Evolutionary conservation across 2,113 vertebrate genomes (phyloP).

Genomic region (Sylvietta virens): DNA sequence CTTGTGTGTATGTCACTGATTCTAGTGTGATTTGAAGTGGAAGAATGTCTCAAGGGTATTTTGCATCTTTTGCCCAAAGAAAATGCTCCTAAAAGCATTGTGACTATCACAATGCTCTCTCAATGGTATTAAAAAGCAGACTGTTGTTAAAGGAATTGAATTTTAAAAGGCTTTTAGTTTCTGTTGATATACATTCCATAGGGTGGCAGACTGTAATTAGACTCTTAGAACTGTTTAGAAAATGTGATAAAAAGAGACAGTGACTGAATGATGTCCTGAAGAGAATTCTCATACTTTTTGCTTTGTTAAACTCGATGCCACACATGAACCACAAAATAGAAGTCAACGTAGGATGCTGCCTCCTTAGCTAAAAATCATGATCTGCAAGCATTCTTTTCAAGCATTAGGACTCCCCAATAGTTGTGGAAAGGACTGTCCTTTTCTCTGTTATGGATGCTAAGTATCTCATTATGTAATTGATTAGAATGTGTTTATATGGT

Average conservation of each 20-base stretch:
- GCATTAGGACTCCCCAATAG: neutral
- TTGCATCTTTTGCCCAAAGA: neutral
- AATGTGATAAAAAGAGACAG: neutral
- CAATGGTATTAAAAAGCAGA: neutral
- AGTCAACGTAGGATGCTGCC: neutral
- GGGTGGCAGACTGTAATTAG: neutral
- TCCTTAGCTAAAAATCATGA: neutral
- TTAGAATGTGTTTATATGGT: neutral
- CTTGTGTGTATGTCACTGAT: neutral
- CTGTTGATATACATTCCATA: neutral
- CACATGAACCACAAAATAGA: neutral
- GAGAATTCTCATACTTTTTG: neutral
- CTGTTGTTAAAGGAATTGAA: neutral
- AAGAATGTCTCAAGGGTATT: neutral
- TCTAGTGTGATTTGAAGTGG: neutral
- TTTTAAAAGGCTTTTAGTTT: neutral
- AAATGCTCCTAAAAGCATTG: neutral
- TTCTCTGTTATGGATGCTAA: neutral
- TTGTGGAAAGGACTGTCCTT: neutral
- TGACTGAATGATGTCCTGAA: neutral
- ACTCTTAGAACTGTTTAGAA: neutral
- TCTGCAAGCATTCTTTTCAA: neutral
- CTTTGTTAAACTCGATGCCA: neutral
- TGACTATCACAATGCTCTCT: neutral
- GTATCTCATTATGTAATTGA: neutral